Evolutionary conservation across 2,113 vertebrate genomes (phyloP).

Genomic region (Aix galericulata): DNA sequence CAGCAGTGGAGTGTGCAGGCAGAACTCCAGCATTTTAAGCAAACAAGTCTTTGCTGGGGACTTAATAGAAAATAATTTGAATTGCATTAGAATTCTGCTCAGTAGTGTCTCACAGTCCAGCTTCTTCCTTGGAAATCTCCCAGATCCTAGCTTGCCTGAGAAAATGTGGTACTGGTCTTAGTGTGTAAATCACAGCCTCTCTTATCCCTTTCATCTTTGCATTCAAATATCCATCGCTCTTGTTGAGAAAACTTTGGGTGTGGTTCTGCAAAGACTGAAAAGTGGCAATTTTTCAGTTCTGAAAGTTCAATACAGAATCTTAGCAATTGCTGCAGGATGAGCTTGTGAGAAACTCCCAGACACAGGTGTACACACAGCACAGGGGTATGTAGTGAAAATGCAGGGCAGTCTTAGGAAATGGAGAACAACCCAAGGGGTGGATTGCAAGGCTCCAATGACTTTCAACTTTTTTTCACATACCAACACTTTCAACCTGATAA

Average conservation of each 20-base stretch:
- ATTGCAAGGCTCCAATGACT: not conserved
- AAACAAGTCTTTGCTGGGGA: not conserved
- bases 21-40: slow-evolving; percentile 36
- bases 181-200: not conserved
- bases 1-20: not conserved
- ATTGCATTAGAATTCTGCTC: slow-evolving; percentile 12
- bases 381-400: not conserved
- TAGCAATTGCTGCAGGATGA: not conserved
- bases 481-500: not conserved
- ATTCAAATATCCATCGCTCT: not conserved
- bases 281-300: not conserved
- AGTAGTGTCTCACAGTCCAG: not conserved
- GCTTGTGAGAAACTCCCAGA: not conserved
- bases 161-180: not conserved
- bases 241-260: not conserved
- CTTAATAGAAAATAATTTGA: slow-evolving; percentile 22
- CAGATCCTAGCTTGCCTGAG: not conserved
- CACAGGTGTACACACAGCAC: rapidly evolving
- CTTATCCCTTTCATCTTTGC: not conserved
- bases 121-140: not conserved
- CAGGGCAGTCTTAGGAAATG: not conserved
- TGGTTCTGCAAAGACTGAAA: not conserved
- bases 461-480: rapidly evolving
- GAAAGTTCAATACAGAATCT: not conserved
- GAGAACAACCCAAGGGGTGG: not conserved